Conservation (phyloP, 2,797 vertebrate species). For the Hybognathus amarus region DNA sequence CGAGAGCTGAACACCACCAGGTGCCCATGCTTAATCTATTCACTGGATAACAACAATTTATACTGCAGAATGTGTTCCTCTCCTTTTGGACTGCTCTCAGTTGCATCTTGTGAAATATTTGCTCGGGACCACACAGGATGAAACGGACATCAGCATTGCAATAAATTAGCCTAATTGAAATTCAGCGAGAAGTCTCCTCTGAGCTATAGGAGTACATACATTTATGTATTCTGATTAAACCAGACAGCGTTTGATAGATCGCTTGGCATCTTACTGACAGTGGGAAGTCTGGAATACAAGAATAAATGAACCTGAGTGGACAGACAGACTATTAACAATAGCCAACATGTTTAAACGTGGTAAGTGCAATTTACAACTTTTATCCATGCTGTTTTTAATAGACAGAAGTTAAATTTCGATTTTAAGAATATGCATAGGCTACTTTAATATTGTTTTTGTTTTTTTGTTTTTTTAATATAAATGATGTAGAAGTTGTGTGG, state of each 20-base stretch:
- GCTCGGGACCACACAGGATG: constrained; percentile 63
- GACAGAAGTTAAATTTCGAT: constrained; percentile 12
- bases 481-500: background rate
- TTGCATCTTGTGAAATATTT: constrained; percentile 48
- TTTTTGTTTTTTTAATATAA: background rate
- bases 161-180: constrained; percentile 44
- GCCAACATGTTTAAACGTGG: constrained; percentile 83
- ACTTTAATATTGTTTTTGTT: background rate
- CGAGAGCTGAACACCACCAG: constrained; percentile 27
- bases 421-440: background rate
- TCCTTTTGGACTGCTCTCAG: constrained; percentile 50
- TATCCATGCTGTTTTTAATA: constrained; percentile 32
- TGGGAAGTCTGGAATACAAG: constrained; percentile 74
- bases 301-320: constrained; percentile 77
- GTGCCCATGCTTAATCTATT: constrained; percentile 19
- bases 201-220: constrained; percentile 48
- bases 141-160: constrained; percentile 41
- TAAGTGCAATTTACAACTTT: constrained; percentile 66
- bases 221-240: constrained; percentile 33
- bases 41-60: constrained; percentile 31
- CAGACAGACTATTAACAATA: constrained; percentile 66
- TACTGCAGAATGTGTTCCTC: constrained; percentile 47
- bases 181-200: constrained; percentile 47
- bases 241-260: constrained; percentile 24
- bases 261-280: constrained; percentile 27